A percentile compares a stretch with the other conserved stretches of the same genome.
Conservation (phyloP, 2,797 vertebrate genomes). For the Premnoplex brunnescens region DNA sequence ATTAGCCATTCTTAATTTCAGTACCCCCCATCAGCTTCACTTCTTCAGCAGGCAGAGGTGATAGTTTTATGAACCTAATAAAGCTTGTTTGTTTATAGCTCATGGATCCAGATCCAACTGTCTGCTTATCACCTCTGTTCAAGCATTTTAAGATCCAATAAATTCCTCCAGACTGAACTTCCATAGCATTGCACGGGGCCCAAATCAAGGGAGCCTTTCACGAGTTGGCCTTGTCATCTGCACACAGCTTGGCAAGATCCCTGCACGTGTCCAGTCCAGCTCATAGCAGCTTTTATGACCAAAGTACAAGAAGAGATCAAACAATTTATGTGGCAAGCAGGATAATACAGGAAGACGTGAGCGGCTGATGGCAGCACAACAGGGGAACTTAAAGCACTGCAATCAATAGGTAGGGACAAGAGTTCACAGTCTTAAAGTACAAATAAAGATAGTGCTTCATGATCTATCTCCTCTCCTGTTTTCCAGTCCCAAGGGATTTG, state of each 20-base stretch:
- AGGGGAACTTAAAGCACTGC: not conserved
- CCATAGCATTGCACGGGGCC: not conserved
- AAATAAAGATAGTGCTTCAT: not conserved
- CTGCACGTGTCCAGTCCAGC: not conserved
- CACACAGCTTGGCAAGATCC: not conserved
- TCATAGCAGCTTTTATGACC: not conserved
- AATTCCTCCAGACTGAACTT: not conserved
- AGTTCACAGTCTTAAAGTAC: not conserved
- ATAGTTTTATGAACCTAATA: not conserved
- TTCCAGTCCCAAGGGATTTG: not conserved
- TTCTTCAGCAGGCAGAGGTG: not conserved
- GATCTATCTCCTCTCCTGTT: not conserved
- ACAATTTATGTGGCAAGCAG: conserved; percentile 32
- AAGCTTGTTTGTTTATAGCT: not conserved
- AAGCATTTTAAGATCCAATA: not conserved
- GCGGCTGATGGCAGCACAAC: not conserved
- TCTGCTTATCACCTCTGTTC: not conserved
- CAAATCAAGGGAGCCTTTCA: conserved; percentile 10
- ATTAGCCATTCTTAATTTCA: not conserved
- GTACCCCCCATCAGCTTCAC: not conserved
- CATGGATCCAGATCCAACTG: not conserved
- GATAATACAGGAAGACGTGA: conserved; percentile 26
- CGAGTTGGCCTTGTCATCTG: not conserved
- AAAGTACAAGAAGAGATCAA: conserved; percentile 40
- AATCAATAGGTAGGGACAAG: not conserved